phyloP scores from a whole-genome alignment of 2,888 invertebrate species.

The Cactoblastis cactorum region DNA sequence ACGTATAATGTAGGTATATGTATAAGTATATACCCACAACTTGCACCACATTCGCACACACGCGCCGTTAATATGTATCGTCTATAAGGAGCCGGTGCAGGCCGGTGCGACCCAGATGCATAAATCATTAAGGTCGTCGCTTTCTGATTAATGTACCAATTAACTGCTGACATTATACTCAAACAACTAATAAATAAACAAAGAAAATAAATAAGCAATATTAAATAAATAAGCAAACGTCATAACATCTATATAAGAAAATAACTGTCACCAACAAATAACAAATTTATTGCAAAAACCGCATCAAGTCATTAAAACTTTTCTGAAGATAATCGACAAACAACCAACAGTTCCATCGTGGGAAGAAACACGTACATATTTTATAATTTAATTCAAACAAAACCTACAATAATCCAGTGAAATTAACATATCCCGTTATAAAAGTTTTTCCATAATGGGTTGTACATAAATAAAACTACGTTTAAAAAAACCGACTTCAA shows the following conservation, averaged over 20 bases:
- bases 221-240: no score
- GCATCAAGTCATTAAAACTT: no score
- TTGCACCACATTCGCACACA: neutral
- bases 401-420: neutral
- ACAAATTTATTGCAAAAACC: no score
- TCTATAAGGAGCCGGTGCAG: neutral
- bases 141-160: neutral
- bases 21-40: neutral
- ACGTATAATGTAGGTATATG: neutral
- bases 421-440: constrained; percentile 14
- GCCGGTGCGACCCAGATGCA: neutral
- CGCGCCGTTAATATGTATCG: neutral
- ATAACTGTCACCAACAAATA: no score
- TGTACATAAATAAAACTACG: no score
- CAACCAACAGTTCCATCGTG: no score
- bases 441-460: constrained; percentile 11
- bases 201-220: no score
- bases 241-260: no score
- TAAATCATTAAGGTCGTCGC: neutral
- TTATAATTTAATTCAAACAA: neutral
- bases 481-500: no score
- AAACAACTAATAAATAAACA: neutral
- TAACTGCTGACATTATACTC: neutral
- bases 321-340: neutral
- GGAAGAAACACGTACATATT: no score